These are phyloP conservation scores for Gadus chalcogrammus DNA, from an alignment of 2,113 vertebrate genomes.

Conservation along the genomic window DNA sequence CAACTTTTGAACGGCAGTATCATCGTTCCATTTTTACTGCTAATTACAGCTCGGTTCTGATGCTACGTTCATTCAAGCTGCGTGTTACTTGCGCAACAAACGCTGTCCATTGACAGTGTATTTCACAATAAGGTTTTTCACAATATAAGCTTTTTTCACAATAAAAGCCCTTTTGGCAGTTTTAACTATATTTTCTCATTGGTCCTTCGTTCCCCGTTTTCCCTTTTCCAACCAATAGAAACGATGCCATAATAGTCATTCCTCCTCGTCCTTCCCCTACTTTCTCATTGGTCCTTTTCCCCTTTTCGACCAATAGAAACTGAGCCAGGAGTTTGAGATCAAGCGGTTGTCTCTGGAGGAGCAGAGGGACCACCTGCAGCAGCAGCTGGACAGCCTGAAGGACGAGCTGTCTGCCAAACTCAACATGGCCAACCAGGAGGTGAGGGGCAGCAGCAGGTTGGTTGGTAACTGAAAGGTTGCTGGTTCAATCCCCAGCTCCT, in stretches of 20 bases:
- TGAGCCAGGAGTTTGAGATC: slow-evolving; percentile 92
- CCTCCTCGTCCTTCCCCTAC: slow-evolving; percentile 1
- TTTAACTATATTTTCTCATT: background rate
- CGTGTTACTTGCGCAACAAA: no score
- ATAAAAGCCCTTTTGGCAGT: background rate
- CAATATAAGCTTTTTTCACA: no score
- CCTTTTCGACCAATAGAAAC: slow-evolving; percentile 72
- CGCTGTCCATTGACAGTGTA: no score
- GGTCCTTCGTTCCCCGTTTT: background rate
- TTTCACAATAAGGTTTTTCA: no score
- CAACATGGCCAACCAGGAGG: slow-evolving; percentile 90
- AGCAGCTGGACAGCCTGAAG: slow-evolving; percentile 85
- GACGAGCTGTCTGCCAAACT: slow-evolving; percentile 86
- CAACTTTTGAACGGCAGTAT: no score
- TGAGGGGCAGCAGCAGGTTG: slow-evolving; percentile 4
- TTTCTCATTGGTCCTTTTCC: background rate
- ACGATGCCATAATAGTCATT: slow-evolving; percentile 74
- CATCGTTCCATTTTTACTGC: no score
- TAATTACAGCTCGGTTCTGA: no score
- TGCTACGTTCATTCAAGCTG: no score
- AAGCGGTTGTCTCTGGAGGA: slow-evolving; percentile 85
- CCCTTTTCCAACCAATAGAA: slow-evolving; percentile 70
- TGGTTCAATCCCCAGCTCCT: no score
- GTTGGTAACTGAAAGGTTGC: no score
- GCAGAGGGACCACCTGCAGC: slow-evolving; percentile 84